Conservation (phyloP, 2,888 invertebrate genomes). For the Coecobrya sp. region DNA sequence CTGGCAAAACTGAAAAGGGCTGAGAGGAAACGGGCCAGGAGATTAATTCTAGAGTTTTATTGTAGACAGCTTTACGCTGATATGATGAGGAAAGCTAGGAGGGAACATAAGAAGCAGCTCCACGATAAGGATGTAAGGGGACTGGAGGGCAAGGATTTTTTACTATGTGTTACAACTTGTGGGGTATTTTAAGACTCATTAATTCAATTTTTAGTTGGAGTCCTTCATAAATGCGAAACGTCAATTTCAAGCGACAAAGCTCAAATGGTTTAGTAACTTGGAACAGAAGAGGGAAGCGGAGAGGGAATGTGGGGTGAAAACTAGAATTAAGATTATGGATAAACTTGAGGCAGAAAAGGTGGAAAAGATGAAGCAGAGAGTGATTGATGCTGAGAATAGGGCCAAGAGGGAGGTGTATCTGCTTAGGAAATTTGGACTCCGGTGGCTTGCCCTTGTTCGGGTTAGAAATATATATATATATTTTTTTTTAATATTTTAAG, state of each 20-base stretch:
- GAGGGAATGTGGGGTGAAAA: conserved; percentile 50
- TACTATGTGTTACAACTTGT: background rate
- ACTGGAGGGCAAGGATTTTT: background rate
- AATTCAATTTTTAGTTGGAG: conserved; percentile 38
- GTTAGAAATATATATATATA: background rate
- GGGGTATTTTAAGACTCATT: background rate
- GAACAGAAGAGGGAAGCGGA: conserved; percentile 57
- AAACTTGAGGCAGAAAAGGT: conserved; percentile 1
- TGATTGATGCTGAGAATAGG: background rate
- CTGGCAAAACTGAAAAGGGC: conserved; percentile 59
- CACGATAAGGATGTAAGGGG: conserved; percentile 45
- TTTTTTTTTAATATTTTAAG: background rate
- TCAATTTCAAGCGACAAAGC: conserved; percentile 54
- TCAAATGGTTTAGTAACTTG: conserved; percentile 11
- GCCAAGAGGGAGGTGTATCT: conserved; percentile 41
- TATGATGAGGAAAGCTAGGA: conserved; percentile 62
- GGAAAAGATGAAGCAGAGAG: background rate
- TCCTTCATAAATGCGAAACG: conserved; percentile 61
- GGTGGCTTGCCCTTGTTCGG: conserved; percentile 57
- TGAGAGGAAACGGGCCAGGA: conserved; percentile 46
- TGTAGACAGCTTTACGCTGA: conserved; percentile 73
- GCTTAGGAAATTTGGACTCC: conserved; percentile 56
- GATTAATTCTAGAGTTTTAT: conserved; percentile 64
- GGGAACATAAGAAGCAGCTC: conserved; percentile 29
- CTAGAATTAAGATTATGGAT: background rate